Base-by-base conservation (phyloP, 2,888 invertebrate species). In the Chamaedrilus cognettii region DNA sequence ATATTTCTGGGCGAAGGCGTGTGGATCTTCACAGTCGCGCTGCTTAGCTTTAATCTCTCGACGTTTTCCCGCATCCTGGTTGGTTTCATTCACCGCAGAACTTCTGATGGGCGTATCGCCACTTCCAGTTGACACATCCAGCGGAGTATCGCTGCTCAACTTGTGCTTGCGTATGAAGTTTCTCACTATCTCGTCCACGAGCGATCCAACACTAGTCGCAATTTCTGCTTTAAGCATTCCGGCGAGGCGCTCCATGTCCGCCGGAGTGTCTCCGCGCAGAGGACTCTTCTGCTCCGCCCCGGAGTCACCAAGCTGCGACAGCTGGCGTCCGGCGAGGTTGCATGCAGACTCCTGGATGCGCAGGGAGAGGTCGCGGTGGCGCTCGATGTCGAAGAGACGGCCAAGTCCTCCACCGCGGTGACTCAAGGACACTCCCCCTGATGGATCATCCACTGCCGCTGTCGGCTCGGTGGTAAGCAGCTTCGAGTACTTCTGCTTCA, bases 201-300 rank as follows among this genome's bases (percentile, higher is more conserved):
- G 87, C 75, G 89, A 91, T 28, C 91, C 89, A 58, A 96, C 85
- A 0, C 92, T 92, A 42, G 91, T 88, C 32, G 91, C 90, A 74
- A 97, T 91, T 86, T 96, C 96, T 62, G 89, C 90, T 85, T 96
- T 96, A 3, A 97, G 87, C 65, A 91, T 90, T 79, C 94, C 93
- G n/a, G 94, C 93, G 62, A 97, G 87, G 63, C 91, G 91, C 81
- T 95, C 93, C 7, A 96, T n/a, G 30, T 65, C 65, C 15, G 2
- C 49, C n/a, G 65, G 50, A 30, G 57, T 58, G 34, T 32, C 33
- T 23, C 57, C 64, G 7, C 59, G 28, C 28, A 65, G 2, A 11
- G 65, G 59, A 58, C 65, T 64, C n/a, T 11, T 2, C 52, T 63
- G 31, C 33, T 57, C 49, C 7, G 55, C 26, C 19, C 5, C 11